Conservation (phyloP, 2,113 vertebrate species). For the Tachysurus fulvidraco region DNA sequence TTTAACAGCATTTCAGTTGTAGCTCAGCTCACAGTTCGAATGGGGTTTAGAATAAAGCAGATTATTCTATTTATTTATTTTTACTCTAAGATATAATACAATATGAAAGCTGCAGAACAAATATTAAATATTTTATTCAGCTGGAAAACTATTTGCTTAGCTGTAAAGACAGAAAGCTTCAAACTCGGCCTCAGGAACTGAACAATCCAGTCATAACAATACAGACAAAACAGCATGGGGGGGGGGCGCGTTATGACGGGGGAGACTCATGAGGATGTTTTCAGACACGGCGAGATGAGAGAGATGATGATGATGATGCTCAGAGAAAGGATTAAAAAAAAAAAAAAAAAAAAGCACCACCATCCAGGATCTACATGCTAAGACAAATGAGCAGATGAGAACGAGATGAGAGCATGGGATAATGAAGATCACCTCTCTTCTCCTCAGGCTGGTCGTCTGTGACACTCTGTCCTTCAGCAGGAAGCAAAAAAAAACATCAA, state of each 20-base stretch:
- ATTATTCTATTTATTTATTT: background rate
- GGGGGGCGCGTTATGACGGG: background rate
- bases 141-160: background rate
- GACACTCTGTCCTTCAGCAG: slow-evolving; percentile 31
- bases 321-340: too few relatives aligned
- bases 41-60: background rate
- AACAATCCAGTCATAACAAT: background rate
- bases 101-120: background rate
- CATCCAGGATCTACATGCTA: background rate
- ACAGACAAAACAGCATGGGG: background rate
- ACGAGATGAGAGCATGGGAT: slow-evolving; percentile 7
- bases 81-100: background rate
- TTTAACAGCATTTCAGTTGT: background rate
- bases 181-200: background rate
- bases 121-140: background rate
- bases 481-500: slow-evolving; percentile 19
- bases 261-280: background rate
- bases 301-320: background rate
- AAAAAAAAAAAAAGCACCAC: background rate
- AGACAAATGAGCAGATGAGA: background rate
- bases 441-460: slow-evolving; percentile 29
- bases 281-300: background rate
- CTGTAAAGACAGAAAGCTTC: background rate
- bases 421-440: slow-evolving; percentile 43
- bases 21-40: background rate